Conservation (phyloP, 2,113 vertebrate species). For the Lepidothrix coronata region DNA sequence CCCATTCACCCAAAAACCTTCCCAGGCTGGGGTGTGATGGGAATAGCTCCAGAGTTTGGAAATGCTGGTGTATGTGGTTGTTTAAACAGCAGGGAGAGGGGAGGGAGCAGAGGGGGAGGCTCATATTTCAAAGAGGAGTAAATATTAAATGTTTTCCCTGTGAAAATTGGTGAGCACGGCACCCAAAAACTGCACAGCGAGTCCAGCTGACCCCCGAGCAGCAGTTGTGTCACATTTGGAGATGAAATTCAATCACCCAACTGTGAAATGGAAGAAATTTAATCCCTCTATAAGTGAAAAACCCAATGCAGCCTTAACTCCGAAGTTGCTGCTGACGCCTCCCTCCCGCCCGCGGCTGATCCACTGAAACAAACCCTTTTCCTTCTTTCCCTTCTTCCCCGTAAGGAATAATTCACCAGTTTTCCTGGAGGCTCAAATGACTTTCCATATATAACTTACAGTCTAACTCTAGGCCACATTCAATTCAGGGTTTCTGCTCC, state of each 20-base stretch:
- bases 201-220: neutral
- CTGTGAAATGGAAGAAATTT: slow-evolving; percentile 37
- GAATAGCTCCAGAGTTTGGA: neutral
- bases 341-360: neutral
- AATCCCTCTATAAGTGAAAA: neutral
- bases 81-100: neutral
- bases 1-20: neutral
- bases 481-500: neutral
- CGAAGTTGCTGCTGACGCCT: neutral
- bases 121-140: neutral
- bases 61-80: neutral
- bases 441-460: neutral
- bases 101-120: neutral
- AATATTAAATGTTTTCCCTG: neutral
- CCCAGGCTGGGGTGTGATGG: neutral
- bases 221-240: neutral
- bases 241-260: neutral
- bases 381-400: neutral
- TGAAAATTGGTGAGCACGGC: neutral
- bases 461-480: neutral
- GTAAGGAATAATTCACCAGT: neutral
- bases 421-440: neutral
- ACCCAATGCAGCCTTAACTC: neutral
- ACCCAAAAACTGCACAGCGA: neutral
- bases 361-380: neutral